Evolutionary conservation across 2,113 vertebrate species (phyloP).

Genomic region (Motacilla tschutschensis): DNA sequence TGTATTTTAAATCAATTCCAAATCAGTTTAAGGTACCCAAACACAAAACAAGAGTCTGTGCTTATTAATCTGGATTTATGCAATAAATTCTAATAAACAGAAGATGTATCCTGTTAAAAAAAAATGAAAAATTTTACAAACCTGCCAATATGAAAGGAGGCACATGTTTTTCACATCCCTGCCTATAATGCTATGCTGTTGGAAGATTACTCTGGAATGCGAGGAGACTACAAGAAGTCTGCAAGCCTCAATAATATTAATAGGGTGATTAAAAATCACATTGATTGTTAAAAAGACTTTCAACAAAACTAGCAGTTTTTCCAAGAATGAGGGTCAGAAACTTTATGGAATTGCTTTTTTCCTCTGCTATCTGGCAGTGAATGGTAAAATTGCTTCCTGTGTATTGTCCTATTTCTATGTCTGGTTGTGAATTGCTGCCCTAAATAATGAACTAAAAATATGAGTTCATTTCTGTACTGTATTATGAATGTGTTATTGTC

Average conservation of each 20-base stretch:
- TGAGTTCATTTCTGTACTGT: slow-evolving; percentile 36
- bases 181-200: neutral
- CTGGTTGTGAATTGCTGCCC: slow-evolving; percentile 29
- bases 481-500: slow-evolving; percentile 67
- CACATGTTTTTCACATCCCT: neutral
- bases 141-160: neutral
- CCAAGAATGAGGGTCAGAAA: neutral
- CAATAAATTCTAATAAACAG: neutral
- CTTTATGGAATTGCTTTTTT: slow-evolving; percentile 14
- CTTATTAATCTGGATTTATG: neutral
- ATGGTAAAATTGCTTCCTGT: slow-evolving; percentile 22
- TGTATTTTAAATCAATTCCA: neutral
- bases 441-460: slow-evolving; percentile 60
- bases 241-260: neutral
- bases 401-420: neutral
- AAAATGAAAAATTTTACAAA: neutral
- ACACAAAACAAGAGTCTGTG: neutral
- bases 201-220: neutral
- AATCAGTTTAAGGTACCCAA: neutral
- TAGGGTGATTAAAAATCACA: neutral
- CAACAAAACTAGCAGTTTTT: slow-evolving; percentile 8
- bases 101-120: neutral
- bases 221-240: neutral
- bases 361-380: neutral
- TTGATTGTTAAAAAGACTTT: neutral